phyloP scores from a whole-genome alignment of 2,888 invertebrate genomes.

The Caenorhabditis imperialis region DNA sequence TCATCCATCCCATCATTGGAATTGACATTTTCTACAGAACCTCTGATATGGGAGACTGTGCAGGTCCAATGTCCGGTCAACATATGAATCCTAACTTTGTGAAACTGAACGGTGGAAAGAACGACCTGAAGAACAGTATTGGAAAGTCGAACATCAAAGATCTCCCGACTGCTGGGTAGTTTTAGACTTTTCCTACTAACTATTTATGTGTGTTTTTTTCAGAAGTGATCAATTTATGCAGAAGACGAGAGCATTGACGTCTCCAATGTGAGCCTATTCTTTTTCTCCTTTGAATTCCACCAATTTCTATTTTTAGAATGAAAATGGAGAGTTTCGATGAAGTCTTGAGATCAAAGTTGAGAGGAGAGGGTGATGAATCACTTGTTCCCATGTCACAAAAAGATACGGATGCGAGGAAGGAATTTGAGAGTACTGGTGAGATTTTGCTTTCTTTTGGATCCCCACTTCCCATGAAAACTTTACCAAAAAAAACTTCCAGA shows the following conservation, averaged over 20 bases:
- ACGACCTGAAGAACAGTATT: constrained; percentile 14
- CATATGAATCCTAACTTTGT: constrained; percentile 52
- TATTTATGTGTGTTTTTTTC: no score
- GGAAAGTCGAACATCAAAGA: constrained; percentile 17
- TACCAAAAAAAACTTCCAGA: constrained; percentile 13
- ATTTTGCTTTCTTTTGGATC: constrained; percentile 10
- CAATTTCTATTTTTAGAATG: constrained; percentile 17
- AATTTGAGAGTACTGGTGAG: constrained; percentile 39
- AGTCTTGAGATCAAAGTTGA: constrained; percentile 53
- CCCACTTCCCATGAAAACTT: no score
- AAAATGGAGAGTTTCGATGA: constrained; percentile 52
- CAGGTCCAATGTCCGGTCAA: constrained; percentile 43
- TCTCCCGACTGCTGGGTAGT: constrained; percentile 11
- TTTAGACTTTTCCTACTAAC: background rate
- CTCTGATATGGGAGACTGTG: constrained; percentile 69
- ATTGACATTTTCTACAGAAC: constrained; percentile 72
- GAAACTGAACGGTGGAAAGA: constrained; percentile 35
- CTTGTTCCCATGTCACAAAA: constrained; percentile 49
- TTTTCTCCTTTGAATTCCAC: background rate
- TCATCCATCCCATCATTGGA: constrained; percentile 74
- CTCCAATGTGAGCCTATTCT: constrained; percentile 38
- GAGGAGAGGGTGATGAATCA: constrained; percentile 47
- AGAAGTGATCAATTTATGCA: constrained; percentile 51
- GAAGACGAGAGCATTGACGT: constrained; percentile 30
- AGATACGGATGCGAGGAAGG: constrained; percentile 33